Conservation (phyloP, 2,888 invertebrate species). For the Pseudococcus jackbeardsleyi region DNA sequence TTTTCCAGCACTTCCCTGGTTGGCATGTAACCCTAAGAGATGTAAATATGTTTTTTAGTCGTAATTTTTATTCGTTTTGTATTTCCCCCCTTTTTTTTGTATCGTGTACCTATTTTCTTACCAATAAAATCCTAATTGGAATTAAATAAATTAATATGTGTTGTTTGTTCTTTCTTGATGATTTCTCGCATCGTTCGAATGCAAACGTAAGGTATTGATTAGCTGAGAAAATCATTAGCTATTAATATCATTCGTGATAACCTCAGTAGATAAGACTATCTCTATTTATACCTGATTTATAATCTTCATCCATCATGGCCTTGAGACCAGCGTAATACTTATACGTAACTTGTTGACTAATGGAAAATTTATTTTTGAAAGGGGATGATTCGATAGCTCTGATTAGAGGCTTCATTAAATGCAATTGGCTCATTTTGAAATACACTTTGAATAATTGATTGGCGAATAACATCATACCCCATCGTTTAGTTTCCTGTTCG, state of each 20-base stretch:
- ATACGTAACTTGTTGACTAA: conserved; percentile 96
- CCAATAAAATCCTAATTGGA: conserved; percentile 95
- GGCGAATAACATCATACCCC: conserved; percentile 95
- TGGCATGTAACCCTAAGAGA: conserved; percentile 88
- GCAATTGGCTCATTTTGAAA: conserved; percentile 90
- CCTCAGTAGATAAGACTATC: neutral
- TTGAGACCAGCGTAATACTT: conserved; percentile 97
- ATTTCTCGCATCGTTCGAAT: conserved; percentile 88
- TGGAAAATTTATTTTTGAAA: conserved; percentile 88
- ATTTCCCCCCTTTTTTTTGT: neutral
- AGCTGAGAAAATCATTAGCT: conserved; percentile 73
- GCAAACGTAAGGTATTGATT: conserved; percentile 94
- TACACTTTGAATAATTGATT: conserved; percentile 98
- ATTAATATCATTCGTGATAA: conserved; percentile 65
- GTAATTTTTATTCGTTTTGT: neutral
- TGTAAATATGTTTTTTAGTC: neutral
- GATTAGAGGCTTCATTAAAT: conserved; percentile 93
- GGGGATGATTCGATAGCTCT: conserved; percentile 95
- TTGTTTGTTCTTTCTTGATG: conserved; percentile 87
- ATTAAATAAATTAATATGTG: conserved; percentile 94
- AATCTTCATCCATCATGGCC: conserved; percentile 98
- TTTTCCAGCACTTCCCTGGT: conserved; percentile 83
- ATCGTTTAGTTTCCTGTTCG: conserved; percentile 91
- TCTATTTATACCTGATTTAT: conserved; percentile 76
- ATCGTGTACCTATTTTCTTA: conserved; percentile 67